phyloP scores from a whole-genome alignment of 2,797 vertebrate genomes.

The Ambastaia sidthimunki region DNA sequence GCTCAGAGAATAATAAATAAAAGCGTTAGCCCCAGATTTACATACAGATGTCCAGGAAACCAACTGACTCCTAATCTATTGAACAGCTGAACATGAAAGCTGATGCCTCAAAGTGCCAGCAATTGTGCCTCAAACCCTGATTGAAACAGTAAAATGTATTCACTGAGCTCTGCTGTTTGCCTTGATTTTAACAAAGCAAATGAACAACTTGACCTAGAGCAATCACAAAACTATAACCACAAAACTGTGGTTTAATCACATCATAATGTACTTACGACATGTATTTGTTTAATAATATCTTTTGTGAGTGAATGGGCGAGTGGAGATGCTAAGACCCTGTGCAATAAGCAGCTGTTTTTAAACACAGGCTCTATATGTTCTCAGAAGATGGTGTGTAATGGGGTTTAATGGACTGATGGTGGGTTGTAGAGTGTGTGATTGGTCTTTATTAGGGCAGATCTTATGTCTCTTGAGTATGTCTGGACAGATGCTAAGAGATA shows the following conservation, averaged over 20 bases:
- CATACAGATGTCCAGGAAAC: conserved; percentile 31
- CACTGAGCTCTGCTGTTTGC: not conserved
- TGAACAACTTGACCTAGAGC: not conserved
- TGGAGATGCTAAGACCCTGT: not conserved
- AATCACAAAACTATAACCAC: no score
- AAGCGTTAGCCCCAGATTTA: conserved; percentile 23
- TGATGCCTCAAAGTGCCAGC: conserved; percentile 24
- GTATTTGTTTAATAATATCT: no score
- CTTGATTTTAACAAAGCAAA: not conserved
- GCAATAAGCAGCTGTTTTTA: conserved; percentile 20
- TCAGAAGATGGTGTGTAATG: conserved; percentile 3
- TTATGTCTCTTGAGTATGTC: conserved; percentile 37
- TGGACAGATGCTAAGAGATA: conserved; percentile 36
- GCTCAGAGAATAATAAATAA: not conserved
- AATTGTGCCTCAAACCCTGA: not conserved
- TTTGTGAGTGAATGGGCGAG: not conserved
- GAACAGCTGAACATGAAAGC: conserved; percentile 47
- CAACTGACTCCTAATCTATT: conserved; percentile 25
- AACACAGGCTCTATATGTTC: not conserved
- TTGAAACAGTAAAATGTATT: conserved; percentile 40
- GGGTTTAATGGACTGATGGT: conserved; percentile 40
- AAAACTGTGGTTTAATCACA: no score
- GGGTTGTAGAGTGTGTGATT: conserved; percentile 26
- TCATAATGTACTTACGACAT: no score
- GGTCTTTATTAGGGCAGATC: conserved; percentile 31